These are phyloP conservation scores for Nasonia longicornis DNA, from an alignment of 1,140 invertebrate species.

Conservation along the genomic window DNA sequence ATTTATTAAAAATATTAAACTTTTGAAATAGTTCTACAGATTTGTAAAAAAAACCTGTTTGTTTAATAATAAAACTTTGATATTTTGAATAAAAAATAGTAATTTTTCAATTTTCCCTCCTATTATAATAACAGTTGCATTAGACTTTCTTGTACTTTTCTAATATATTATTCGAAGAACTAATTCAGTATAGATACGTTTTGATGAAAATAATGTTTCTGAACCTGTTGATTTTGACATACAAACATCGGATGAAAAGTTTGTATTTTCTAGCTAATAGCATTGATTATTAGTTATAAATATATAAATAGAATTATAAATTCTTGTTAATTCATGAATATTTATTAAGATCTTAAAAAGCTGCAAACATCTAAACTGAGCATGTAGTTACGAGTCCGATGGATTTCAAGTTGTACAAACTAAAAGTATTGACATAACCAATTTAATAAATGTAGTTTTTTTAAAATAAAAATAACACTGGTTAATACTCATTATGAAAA, in stretches of 20 bases:
- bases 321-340: neutral
- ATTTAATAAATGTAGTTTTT: too few species aligned
- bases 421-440: conserved; percentile 57
- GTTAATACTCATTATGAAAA: too few species aligned
- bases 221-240: conserved; percentile 59
- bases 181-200: too few species aligned
- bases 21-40: too few species aligned
- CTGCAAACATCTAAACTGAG: conserved; percentile 59
- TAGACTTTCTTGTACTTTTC: too few species aligned
- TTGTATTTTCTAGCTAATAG: conserved; percentile 32
- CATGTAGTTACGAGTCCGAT: conserved; percentile 53
- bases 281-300: neutral
- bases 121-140: too few species aligned
- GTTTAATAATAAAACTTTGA: too few species aligned
- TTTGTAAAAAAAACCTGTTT: too few species aligned
- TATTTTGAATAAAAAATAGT: too few species aligned
- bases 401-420: conserved; percentile 57
- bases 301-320: neutral
- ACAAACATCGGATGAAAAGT: conserved; percentile 57
- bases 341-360: conserved; percentile 51
- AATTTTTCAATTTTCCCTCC: too few species aligned
- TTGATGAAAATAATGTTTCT: conserved; percentile 46
- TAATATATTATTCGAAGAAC: too few species aligned
- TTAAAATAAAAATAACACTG: too few species aligned
- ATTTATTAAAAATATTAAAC: conserved; percentile 50